Evolutionary conservation across 2,888 invertebrate species (phyloP), one percentile per base, ranked within the genome.

Genomic region (Ichneumoninae sp.): DNA sequence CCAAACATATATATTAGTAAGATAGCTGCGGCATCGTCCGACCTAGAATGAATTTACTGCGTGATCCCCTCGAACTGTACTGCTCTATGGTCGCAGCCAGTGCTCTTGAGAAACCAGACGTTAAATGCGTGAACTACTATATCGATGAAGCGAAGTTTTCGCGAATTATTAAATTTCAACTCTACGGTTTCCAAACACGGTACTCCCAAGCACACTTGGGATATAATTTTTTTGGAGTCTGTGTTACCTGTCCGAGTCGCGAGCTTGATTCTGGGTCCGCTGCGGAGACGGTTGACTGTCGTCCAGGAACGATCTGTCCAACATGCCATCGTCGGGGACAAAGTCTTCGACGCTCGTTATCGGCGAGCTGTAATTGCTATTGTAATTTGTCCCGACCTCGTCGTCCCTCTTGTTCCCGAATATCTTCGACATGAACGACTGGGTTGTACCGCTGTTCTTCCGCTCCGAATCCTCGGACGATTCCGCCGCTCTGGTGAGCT

Each of bases 281-380:
- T 91, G 93, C 13, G 94, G 93, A 40, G 93, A 92, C 75, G 92
- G 91, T 86, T 94, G 93, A 82, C 93, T 94, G 88, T 97, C 97
- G 85, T 97, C 97, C 57, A 97, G 94, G 91, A 97, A 97, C 78
- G 96, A 96, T 90, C 96, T 95, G 90, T 97, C 97, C 52, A 97
- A 92, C 65, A 96, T 95, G n/a, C 96, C 97, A 90, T 96, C 94
- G 94, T 97, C 95, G 84, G 97, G 95, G 91, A 97, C 94, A 94
- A 97, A 97, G 90, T 97, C 97, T 88, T 97, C 97, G 8, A 97
- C 96, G 86, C 94, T 95, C 2, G 94, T 93, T 10, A 95, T 91
- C 4, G 93, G 90, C 19, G 79, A 44, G 22, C 57, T 26, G 57
- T 57, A 57, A 57, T 57, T 62, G 30, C 60, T 30, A 54, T 54